Percentiles rank a stretch among this genome's conserved stretches.
Evolutionary conservation across 2,888 invertebrate species (phyloP).

Genomic region (Archips crataeganus): DNA sequence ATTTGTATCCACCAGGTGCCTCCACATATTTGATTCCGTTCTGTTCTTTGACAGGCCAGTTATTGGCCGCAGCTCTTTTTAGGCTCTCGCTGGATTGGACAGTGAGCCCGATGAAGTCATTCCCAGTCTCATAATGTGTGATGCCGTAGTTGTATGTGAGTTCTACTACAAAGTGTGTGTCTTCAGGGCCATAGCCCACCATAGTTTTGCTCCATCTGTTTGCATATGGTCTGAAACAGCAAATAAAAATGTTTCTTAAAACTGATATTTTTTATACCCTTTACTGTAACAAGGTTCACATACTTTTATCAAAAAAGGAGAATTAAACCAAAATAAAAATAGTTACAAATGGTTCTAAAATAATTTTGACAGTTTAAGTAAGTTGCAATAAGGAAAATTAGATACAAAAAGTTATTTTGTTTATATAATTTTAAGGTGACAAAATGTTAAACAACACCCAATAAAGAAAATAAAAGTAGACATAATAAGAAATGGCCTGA

Average conservation of each 20-base stretch:
- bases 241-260: conserved; percentile 12
- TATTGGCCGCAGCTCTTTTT: conserved; percentile 88
- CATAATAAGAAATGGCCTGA: neutral
- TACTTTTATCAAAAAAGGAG: neutral
- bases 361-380: too few species aligned
- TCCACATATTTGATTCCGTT: conserved; percentile 87
- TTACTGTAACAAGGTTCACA: too few species aligned
- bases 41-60: conserved; percentile 90
- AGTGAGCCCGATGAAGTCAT: conserved; percentile 95
- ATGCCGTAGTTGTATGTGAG: conserved; percentile 99
- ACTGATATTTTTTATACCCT: too few species aligned
- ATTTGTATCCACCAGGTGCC: conserved; percentile 97
- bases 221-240: conserved; percentile 93
- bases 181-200: conserved; percentile 99
- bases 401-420: too few species aligned
- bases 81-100: conserved; percentile 92
- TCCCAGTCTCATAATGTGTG: conserved; percentile 94
- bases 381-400: too few species aligned
- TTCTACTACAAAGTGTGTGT: conserved; percentile 97
- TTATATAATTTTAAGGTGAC: too few species aligned
- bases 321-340: neutral
- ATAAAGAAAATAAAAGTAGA: too few species aligned
- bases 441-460: neutral
- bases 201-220: conserved; percentile 99
- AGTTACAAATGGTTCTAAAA: too few species aligned